Evolutionary conservation across 2,113 vertebrate species (phyloP).

Genomic region (Alexandromys fortis): DNA sequence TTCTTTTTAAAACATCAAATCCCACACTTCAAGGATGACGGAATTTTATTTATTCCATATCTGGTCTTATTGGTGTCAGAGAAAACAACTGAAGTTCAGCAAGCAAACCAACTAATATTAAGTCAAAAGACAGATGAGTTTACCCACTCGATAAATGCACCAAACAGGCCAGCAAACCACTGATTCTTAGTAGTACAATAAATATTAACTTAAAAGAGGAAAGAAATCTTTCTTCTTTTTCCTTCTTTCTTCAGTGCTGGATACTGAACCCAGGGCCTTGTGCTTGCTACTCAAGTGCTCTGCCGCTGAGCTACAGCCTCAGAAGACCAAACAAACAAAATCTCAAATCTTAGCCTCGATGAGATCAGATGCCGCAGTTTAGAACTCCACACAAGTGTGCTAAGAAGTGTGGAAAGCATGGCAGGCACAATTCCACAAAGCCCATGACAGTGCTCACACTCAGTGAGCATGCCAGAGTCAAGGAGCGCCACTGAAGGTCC

Average conservation of each 20-base stretch:
- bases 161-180: background rate
- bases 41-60: constrained; percentile 30
- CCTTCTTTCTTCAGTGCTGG: background rate
- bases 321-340: background rate
- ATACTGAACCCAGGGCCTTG: background rate
- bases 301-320: background rate
- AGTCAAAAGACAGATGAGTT: constrained; percentile 27
- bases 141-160: constrained; percentile 23
- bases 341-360: constrained; percentile 9
- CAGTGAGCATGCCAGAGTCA: background rate
- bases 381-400: background rate
- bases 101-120: constrained; percentile 55
- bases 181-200: constrained; percentile 10
- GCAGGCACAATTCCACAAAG: constrained; percentile 41
- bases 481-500: constrained; percentile 4
- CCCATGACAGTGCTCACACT: background rate
- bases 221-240: background rate
- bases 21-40: background rate
- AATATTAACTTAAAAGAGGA: constrained; percentile 16
- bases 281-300: background rate
- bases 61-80: constrained; percentile 40
- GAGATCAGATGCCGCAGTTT: constrained; percentile 27
- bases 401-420: constrained; percentile 28
- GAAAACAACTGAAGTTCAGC: constrained; percentile 6
- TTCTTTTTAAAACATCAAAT: constrained; percentile 26